Base-by-base conservation (phyloP, 2,797 vertebrate genomes). In the Poeciliopsis infans region DNA sequence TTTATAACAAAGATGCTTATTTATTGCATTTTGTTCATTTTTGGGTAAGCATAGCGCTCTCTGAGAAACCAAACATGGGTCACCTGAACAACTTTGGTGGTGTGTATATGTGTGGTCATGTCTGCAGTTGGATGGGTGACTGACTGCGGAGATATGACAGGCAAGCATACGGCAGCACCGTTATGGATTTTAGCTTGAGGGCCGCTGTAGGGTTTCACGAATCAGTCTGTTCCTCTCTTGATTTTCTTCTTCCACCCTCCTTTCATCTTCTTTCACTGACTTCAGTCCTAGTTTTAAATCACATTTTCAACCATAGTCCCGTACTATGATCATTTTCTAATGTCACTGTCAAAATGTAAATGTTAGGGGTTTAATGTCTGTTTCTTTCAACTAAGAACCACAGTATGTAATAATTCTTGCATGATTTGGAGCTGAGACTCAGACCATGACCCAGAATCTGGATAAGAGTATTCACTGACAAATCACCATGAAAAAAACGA, bases 141-240 rank as follows among this genome's bases (percentile, higher is more conserved):
- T 92, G 90, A 90, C 89, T 87, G 70, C 75, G 4, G 75, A 78
- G 81, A 74, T 80, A 76, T 92, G 94, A 94, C 94, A 94, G 92
- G 81, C 74, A 55, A 87, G 83, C 85, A 89, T 85, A 86, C 72
- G 81, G 83, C 81, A 79, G 80, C 84, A 88, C 87, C 87, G 83
- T 90, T 92, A 93, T 94, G 89, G 93, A 94, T 93, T 95, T 93
- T 93, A 87, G 94, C 94, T 94, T 46, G 75, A 84, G 93, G 94
- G 93, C 89, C 91, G 93, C 94, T 91, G 90, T 88, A 91, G 94
- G 94, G 86, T 91, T 89, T 90, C 78, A 76, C 57, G n/a, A 92
- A 93, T 94, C 93, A 88, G 91, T 92, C 85, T 90, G 89, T 93
- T 93, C 82, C 88, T 84, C 80, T 90, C 85, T 85, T 87, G 84